Evolutionary conservation across 2,888 invertebrate genomes (phyloP).

Genomic region (Platycheirus albimanus): DNA sequence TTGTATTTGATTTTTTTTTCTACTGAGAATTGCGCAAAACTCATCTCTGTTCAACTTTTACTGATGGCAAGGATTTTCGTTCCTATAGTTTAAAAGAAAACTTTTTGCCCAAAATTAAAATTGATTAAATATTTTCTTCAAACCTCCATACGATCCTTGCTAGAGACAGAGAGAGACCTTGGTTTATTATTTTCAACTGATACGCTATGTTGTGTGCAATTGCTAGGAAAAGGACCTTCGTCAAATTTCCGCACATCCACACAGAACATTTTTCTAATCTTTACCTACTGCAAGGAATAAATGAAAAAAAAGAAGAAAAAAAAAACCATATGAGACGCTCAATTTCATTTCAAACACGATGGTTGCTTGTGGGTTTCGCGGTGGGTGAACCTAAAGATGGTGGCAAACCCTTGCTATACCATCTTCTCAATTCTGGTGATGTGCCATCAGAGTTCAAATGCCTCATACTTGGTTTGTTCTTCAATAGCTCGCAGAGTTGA

Average conservation of each 20-base stretch:
- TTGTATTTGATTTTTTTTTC: constrained; percentile 10
- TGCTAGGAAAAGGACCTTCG: neutral
- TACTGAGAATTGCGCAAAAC: constrained; percentile 50
- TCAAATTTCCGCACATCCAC: neutral
- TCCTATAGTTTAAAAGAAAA: neutral
- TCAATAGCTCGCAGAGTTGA: constrained; percentile 42
- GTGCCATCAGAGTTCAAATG: constrained; percentile 65
- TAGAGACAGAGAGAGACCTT: neutral
- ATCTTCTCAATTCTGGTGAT: neutral
- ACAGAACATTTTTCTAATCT: constrained; percentile 5
- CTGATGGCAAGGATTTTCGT: neutral
- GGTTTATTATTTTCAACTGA: neutral
- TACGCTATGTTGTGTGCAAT: neutral
- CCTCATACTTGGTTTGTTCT: constrained; percentile 55
- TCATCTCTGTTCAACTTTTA: constrained; percentile 22
- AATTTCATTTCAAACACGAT: constrained; percentile 55
- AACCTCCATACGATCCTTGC: neutral
- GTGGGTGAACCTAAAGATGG: neutral
- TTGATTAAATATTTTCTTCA: constrained; percentile 12
- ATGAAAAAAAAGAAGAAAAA: too few relatives aligned
- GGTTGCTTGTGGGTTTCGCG: constrained; percentile 23
- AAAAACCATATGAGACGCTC: constrained; percentile 49
- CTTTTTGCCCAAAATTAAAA: constrained; percentile 16
- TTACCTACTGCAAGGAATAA: constrained; percentile 17
- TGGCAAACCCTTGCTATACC: neutral